Evolutionary conservation across 2,888 invertebrate genomes (phyloP).

Genomic region (Sisyra terminalis): DNA sequence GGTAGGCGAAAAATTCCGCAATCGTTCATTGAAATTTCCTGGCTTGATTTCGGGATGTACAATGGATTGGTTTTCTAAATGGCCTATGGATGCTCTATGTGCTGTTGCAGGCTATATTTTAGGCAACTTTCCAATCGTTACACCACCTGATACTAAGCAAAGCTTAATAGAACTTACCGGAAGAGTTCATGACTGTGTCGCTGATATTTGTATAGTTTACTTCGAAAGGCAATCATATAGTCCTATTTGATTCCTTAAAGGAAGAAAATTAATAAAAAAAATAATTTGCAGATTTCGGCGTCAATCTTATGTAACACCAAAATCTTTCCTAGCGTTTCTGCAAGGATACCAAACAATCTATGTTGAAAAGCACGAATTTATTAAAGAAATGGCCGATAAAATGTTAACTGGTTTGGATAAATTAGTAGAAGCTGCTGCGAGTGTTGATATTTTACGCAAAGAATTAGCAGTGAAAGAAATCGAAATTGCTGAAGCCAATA

Average conservation of each 20-base stretch:
- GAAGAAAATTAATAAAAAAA: too few species aligned
- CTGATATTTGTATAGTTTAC: constrained; percentile 53
- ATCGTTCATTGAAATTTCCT: constrained; percentile 73
- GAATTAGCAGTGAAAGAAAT: constrained; percentile 66
- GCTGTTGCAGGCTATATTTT: constrained; percentile 72
- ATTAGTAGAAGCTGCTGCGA: constrained; percentile 68
- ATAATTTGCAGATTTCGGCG: constrained; percentile 49
- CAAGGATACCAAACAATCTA: constrained; percentile 69
- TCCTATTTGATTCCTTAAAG: too few species aligned
- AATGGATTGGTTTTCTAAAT: constrained; percentile 82
- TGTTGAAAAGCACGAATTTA: constrained; percentile 49
- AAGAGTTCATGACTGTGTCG: constrained; percentile 65
- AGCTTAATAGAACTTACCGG: constrained; percentile 71
- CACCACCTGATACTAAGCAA: constrained; percentile 44
- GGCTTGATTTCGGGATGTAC: constrained; percentile 82
- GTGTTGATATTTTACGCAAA: constrained; percentile 63
- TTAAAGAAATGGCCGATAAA: constrained; percentile 54
- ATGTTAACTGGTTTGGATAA: constrained; percentile 81
- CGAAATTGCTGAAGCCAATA: constrained; percentile 65
- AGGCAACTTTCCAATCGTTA: constrained; percentile 39
- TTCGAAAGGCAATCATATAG: too few species aligned
- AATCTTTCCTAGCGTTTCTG: constrained; percentile 73
- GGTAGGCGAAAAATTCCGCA: constrained; percentile 82
- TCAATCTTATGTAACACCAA: constrained; percentile 77
- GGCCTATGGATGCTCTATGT: constrained; percentile 73